Evolutionary conservation across 2,113 vertebrate species (phyloP), one percentile per base, ranked within the genome.

Genomic region (Paramisgurnus dabryanus): DNA sequence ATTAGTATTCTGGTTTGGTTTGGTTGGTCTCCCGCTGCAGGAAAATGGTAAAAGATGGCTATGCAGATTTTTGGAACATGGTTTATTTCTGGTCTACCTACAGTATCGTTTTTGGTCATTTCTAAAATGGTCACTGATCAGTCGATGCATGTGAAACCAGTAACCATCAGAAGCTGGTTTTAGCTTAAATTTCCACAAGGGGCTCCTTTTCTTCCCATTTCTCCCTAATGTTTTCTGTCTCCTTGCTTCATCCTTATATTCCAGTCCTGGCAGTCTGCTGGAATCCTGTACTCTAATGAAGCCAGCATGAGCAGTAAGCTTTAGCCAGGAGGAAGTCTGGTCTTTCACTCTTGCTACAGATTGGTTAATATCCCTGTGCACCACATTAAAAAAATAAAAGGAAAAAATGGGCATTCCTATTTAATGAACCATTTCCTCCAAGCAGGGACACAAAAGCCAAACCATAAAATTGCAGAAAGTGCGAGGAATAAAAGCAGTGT

Each of bases 371-470:
- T 81, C 85, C 49, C 71, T 82, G 80, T 87, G 72, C 71, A 82
- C 74, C 71, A 72, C 82, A 83, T 81, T 85, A 87, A 86, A 76
- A 84, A 82, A 88, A 86, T 76, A 84, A 81, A 78, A 83, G 49
- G 34, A 72, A 63, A 63, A 84, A 87, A 89, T 83, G 83, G 82
- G 76, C 80, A 88, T 86, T 83, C 85, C 71, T 78, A 76, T 83
- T 87, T 88, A 87, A 90, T 91, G 83, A 89, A 89, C 82, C 76
- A 58, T 88, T 88, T 86, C 78, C 86, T 87, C 64, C 12, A 49
- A 86, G 76, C 78, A 53, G 17, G 81, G 67, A 67, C 84, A 80
- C 80, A 53, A 82, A 86, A 72, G 77, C 83, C 85, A 84, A 87
- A 78, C 79, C 84, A 78, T 89, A 85, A 88, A 87, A 78, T 83